Percentiles rank a stretch among this genome's conserved stretches.
phyloP scores from a whole-genome alignment of 2,113 vertebrate genomes.

The Myanophis thanlyinensis region DNA sequence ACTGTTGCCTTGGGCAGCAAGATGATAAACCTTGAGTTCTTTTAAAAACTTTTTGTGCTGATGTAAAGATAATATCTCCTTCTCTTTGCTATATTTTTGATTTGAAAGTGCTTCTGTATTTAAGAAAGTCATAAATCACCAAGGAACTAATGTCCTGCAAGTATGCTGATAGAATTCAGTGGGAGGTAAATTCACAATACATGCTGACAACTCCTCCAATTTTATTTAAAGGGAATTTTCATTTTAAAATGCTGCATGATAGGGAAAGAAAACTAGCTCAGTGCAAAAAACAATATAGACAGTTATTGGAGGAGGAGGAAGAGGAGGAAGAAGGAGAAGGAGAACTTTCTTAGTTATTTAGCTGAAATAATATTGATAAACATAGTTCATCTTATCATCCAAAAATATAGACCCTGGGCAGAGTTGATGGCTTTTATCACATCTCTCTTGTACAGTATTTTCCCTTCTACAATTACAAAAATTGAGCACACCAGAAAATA shows the following conservation, averaged over 20 bases:
- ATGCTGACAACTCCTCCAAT: neutral
- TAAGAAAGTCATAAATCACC: conserved; percentile 4
- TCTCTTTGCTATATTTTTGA: conserved; percentile 1
- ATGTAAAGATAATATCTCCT: conserved; percentile 1
- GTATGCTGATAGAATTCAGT: neutral
- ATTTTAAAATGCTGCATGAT: neutral
- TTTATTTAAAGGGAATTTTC: neutral
- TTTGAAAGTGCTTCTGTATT: conserved; percentile 21
- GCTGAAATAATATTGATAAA: neutral
- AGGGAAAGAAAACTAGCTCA: neutral
- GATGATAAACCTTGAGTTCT: conserved; percentile 21
- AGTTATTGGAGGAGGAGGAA: neutral
- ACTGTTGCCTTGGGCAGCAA: conserved; percentile 11
- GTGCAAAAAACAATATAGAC: neutral
- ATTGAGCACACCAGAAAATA: conserved; percentile 1
- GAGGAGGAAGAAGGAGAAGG: neutral
- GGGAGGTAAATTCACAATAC: neutral
- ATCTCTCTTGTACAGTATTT: neutral
- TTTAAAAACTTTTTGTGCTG: neutral
- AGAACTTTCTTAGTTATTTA: neutral
- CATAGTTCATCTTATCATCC: neutral
- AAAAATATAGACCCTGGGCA: neutral
- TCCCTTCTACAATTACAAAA: neutral
- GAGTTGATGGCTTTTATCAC: neutral
- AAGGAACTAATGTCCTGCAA: neutral